A percentile compares a stretch with the other conserved stretches of the same genome.
Evolutionary conservation across 1,140 invertebrate species (phyloP).

Genomic region (Apis laboriosa): DNA sequence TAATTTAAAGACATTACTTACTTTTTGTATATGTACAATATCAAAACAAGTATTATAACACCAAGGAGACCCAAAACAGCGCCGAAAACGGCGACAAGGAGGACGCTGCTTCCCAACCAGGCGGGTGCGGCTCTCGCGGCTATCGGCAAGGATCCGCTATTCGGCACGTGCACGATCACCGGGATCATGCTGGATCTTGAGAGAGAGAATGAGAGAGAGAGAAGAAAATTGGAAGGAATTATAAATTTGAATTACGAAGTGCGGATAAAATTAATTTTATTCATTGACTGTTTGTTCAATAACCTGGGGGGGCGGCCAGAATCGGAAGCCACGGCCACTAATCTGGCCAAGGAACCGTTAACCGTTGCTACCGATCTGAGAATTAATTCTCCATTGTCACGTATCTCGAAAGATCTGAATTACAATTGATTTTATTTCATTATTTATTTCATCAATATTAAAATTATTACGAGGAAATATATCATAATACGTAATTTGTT

Average conservation of each 20-base stretch:
- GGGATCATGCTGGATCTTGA: constrained; percentile 86
- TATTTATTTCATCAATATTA: neutral
- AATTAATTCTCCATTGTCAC: constrained; percentile 81
- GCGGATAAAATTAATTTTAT: neutral
- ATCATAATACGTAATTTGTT: too few species aligned
- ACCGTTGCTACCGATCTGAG: constrained; percentile 81
- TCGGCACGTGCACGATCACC: constrained; percentile 87
- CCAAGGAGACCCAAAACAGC: constrained; percentile 87
- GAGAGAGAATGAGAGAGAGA: neutral
- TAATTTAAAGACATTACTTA: constrained; percentile 78
- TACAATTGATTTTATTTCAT: neutral
- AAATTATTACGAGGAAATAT: too few species aligned
- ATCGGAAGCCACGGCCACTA: constrained; percentile 91
- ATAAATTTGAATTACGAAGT: neutral
- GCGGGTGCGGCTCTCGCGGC: constrained; percentile 80
- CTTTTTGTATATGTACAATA: constrained; percentile 89
- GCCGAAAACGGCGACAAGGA: constrained; percentile 87
- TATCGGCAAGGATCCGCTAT: constrained; percentile 76
- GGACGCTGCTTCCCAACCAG: constrained; percentile 81
- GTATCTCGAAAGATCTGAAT: constrained; percentile 80
- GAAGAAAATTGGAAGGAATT: too few species aligned
- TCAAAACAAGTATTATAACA: constrained; percentile 87
- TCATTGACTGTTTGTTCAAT: neutral
- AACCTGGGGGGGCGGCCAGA: constrained; percentile 87
- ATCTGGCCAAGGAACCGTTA: constrained; percentile 82